Conservation (phyloP, 2,888 invertebrate species). For the Tiphia femorata region DNA sequence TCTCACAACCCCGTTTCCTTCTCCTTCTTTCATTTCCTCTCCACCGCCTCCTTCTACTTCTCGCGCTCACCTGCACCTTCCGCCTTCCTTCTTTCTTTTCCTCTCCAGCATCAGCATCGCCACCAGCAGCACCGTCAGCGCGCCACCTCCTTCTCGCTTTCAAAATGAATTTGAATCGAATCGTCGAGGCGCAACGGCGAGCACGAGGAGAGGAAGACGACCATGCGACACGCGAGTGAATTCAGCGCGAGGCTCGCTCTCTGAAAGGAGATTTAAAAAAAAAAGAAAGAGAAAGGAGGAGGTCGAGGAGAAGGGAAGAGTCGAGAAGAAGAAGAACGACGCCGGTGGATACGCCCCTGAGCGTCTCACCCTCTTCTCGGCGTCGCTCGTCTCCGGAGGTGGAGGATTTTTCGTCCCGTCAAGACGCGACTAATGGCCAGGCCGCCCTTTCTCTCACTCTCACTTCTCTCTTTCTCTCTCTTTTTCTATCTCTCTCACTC, state of each 20-base stretch:
- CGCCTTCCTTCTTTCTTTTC: neutral
- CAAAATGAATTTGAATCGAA: conserved; percentile 5
- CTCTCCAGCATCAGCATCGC: neutral
- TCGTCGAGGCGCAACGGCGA: conserved; percentile 2
- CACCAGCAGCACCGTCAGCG: no score
- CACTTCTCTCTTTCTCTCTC: no score
- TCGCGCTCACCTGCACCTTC: no score
- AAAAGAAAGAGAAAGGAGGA: no score
- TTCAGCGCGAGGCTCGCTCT: conserved; percentile 3
- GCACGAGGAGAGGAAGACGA: no score
- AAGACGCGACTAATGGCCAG: neutral
- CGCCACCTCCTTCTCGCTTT: conserved; percentile 2
- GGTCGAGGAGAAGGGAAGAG: neutral
- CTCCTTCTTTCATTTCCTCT: no score
- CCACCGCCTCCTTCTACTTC: no score
- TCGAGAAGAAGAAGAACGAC: no score
- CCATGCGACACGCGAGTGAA: conserved; percentile 1
- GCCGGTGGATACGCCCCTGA: neutral
- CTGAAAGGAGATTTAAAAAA: neutral
- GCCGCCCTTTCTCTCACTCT: no score
- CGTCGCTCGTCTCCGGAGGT: no score
- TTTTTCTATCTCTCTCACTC: no score
- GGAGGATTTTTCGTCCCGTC: neutral
- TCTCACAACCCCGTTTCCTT: no score
- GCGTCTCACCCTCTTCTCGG: neutral